phyloP scores from a whole-genome alignment of 2,113 vertebrate genomes.

The Sterrhoptilus dennistouni region DNA sequence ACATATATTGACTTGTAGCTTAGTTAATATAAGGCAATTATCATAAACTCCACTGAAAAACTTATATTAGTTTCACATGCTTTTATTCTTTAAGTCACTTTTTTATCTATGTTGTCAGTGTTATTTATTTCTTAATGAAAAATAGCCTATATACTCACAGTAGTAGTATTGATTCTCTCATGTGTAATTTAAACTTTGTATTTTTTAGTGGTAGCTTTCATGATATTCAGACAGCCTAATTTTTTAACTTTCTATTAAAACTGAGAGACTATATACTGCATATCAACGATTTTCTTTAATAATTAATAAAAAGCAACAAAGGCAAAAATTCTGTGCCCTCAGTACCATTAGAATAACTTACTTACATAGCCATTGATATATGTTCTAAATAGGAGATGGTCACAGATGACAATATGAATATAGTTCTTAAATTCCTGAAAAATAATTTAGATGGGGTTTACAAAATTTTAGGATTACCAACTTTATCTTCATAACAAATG shows the following conservation, averaged over 20 bases:
- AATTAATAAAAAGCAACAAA: neutral
- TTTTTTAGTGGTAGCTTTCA: neutral
- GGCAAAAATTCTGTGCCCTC: neutral
- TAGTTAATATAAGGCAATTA: neutral
- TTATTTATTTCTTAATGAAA: neutral
- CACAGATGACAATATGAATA: neutral
- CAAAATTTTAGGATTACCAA: neutral
- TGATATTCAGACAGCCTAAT: neutral
- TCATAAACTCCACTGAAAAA: neutral
- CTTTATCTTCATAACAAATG: neutral
- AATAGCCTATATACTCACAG: neutral
- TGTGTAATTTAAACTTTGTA: neutral
- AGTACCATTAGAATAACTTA: neutral
- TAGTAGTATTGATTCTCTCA: neutral
- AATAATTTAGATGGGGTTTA: neutral
- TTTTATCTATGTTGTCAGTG: neutral
- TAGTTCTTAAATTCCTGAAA: neutral
- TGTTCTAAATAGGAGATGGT: neutral
- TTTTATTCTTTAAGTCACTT: neutral
- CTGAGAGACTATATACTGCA: neutral
- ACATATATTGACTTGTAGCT: neutral
- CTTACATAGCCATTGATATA: neutral
- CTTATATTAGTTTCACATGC: neutral
- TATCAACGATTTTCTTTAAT: neutral
- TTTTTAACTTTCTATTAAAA: neutral